Evolutionary conservation across 2,888 invertebrate species (phyloP), one percentile per base, ranked within the genome.

Genomic region (Clivina fossor): DNA sequence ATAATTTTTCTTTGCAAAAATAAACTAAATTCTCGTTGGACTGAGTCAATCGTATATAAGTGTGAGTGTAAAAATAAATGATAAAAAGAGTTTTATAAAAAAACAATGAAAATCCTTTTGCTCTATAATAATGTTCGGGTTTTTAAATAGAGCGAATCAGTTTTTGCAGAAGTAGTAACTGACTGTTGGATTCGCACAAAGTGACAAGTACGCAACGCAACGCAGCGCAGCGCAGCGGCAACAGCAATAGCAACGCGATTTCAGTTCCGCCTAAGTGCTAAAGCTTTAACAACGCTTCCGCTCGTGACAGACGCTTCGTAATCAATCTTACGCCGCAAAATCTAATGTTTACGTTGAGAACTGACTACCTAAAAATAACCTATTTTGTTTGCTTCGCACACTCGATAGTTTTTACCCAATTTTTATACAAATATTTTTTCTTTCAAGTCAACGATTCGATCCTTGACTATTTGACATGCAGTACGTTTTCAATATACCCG

Each of bases 221-320:
- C n/a, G 41, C 22, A 26, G 16, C n/a, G 24, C 41, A 22, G 19
- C 35, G 18, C 35, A 8, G 35, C 7, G 16, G 15, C 13, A 35
- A 24, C 41, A 30, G 46, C 32, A 46, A n/a, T n/a, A n/a, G n/a
- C n/a, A 32, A 33, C 20, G 46, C 46, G 46, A 46, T 33, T 32
- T 24, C 46, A 46, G 46, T 46, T 46, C 46, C 46, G 46, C 22
- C 30, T 46, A 46, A 46, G 46, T 46, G 46, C 46, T 44, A 44
- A 30, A 44, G 44, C 44, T 44, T 30, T 44, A 44, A 44, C 44
- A 33, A 46, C 33, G 15, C 46, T 32, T 46, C 46, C 46, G 46
- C 19, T 33, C 46, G 46, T 46, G 46, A 46, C 33, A 46, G 46
- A 46, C 46, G n/a, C 33, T 11, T 19, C 46, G 46, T 20, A 46